Evolutionary conservation across 2,888 invertebrate species (phyloP).

Genomic region (Papilio protenor): DNA sequence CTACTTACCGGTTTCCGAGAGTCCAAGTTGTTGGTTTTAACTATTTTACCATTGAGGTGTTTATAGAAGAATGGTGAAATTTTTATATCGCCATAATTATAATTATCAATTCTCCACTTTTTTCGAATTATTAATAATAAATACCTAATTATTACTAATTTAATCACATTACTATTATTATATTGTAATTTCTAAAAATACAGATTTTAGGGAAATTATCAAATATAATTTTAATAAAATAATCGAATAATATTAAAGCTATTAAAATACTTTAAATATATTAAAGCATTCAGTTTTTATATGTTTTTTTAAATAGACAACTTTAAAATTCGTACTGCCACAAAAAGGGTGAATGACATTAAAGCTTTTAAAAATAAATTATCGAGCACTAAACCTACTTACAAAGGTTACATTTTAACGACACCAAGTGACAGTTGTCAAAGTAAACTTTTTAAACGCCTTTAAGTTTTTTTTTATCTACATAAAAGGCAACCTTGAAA

Average conservation of each 20-base stretch:
- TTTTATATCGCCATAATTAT: constrained; percentile 22
- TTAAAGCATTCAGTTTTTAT: neutral
- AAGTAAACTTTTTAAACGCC: constrained; percentile 16
- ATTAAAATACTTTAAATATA: too few species aligned
- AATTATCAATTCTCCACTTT: neutral
- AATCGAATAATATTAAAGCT: too few species aligned
- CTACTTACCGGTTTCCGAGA: constrained; percentile 76
- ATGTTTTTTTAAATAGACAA: neutral
- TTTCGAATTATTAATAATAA: neutral
- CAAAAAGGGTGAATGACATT: constrained; percentile 7
- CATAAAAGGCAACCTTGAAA: constrained; percentile 18
- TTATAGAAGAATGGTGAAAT: constrained; percentile 59
- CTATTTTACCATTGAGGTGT: constrained; percentile 65
- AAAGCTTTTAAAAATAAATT: constrained; percentile 11
- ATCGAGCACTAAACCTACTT: neutral
- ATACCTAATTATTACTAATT: neutral
- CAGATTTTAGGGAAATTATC: too few species aligned
- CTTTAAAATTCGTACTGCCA: constrained; percentile 4
- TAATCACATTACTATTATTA: neutral
- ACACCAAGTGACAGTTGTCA: constrained; percentile 17
- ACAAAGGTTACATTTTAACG: constrained; percentile 21
- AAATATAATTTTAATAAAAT: too few species aligned
- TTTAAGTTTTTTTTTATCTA: constrained; percentile 31
- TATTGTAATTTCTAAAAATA: too few species aligned
- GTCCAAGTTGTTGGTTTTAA: constrained; percentile 75